A percentile compares a stretch with the other conserved stretches of the same genome.
These are phyloP conservation scores for Chitala chitala DNA, from an alignment of 2,113 vertebrate genomes.

Conservation along the genomic window DNA sequence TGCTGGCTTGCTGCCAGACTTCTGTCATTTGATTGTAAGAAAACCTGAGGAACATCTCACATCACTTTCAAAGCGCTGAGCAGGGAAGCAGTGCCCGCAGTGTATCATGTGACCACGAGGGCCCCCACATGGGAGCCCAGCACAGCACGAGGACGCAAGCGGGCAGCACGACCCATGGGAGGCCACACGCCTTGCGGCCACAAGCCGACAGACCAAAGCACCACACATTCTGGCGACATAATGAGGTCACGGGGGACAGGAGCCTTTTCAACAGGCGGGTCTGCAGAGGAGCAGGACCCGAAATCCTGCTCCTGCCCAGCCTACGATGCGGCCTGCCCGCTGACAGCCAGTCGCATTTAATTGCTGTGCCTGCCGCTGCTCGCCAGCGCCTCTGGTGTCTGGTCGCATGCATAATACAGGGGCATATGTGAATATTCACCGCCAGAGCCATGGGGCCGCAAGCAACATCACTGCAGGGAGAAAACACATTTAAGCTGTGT, in stretches of 20 bases:
- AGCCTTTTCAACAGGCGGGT: no score
- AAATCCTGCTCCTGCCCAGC: no score
- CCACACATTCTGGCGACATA: constrained; percentile 57
- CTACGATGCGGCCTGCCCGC: not conserved
- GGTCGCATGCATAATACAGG: not conserved
- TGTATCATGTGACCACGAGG: not conserved
- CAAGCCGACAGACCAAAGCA: constrained; percentile 50
- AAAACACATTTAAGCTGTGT: constrained; percentile 6
- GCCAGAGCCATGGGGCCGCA: not conserved
- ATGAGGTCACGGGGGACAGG: constrained; percentile 72
- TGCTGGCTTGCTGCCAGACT: no score
- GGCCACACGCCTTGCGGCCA: constrained; percentile 32
- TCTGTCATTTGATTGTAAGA: no score
- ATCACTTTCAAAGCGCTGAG: no score
- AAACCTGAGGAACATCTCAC: no score
- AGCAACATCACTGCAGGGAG: not conserved
- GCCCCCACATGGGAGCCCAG: no score
- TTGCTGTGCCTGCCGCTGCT: not conserved
- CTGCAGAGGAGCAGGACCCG: constrained; percentile 25
- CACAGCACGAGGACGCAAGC: no score
- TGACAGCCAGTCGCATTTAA: constrained; percentile 3
- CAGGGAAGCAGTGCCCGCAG: no score
- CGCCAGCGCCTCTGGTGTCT: not conserved
- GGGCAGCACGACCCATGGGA: no score
- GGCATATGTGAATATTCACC: not conserved